Conservation (phyloP, 2,888 invertebrate genomes). For the Petrolisthes manimaculis region DNA sequence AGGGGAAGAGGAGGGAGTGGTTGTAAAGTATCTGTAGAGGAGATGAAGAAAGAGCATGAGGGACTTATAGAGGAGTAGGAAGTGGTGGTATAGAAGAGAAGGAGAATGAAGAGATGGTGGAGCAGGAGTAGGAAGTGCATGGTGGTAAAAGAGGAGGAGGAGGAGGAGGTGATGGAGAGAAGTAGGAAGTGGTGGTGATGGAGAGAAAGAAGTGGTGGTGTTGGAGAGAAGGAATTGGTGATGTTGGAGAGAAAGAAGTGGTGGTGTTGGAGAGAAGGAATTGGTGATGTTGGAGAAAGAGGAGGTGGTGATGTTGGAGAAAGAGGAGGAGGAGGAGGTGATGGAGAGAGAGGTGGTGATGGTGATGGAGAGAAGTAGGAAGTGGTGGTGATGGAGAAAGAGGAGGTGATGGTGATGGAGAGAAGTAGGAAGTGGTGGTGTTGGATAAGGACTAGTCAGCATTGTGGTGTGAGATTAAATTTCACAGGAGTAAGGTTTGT, state of each 20-base stretch:
- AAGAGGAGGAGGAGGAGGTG: background rate
- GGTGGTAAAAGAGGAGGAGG: background rate
- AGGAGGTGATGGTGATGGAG: background rate
- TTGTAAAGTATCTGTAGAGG: background rate
- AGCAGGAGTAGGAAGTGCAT: background rate
- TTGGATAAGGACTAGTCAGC: background rate
- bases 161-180: background rate
- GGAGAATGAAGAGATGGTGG: background rate
- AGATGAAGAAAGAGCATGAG: background rate
- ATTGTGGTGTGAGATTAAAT: background rate
- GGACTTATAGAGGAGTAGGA: background rate
- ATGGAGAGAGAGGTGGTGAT: background rate
- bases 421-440: background rate
- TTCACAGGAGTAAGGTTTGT: background rate
- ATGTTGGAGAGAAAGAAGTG: background rate
- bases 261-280: background rate
- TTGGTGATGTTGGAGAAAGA: background rate
- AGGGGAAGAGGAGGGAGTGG: background rate
- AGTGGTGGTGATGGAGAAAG: background rate
- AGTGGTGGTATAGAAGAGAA: background rate
- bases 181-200: background rate
- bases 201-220: background rate
- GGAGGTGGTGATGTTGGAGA: background rate
- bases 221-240: background rate
- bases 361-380: background rate